These are phyloP conservation scores for Halesus radiatus DNA, from an alignment of 1,140 invertebrate species.

Conservation along the genomic window DNA sequence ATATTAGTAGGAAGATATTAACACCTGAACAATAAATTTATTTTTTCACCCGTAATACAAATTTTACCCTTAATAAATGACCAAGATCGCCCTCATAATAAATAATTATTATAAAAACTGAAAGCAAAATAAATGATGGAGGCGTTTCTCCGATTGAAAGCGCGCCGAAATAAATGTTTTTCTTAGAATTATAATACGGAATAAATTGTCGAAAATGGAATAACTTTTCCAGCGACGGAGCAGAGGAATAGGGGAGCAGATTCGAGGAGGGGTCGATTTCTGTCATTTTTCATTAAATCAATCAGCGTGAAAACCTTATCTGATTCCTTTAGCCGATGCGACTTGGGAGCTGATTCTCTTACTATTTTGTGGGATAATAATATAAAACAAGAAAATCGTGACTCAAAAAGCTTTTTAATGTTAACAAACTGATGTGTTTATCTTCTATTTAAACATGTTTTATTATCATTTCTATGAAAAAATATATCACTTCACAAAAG, in stretches of 20 bases:
- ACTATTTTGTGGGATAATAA: too few relatives aligned
- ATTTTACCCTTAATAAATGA: too few relatives aligned
- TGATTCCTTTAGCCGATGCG: conserved; percentile 49
- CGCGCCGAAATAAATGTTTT: conserved; percentile 47
- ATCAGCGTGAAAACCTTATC: conserved; percentile 56
- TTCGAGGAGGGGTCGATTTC: conserved; percentile 45
- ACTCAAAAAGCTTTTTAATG: too few relatives aligned
- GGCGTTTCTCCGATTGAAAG: conserved; percentile 38
- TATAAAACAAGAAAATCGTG: too few relatives aligned
- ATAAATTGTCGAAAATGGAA: conserved; percentile 45
- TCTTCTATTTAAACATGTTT: too few relatives aligned
- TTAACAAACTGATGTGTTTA: too few relatives aligned
- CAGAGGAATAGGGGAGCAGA: background rate
- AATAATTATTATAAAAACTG: background rate
- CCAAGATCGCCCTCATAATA: background rate
- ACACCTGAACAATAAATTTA: too few relatives aligned
- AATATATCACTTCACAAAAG: too few relatives aligned
- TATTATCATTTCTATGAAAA: too few relatives aligned
- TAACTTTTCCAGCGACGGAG: conserved; percentile 36
- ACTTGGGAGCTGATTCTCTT: too few relatives aligned
- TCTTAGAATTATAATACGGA: conserved; percentile 48
- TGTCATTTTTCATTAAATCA: conserved; percentile 58
- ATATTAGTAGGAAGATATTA: too few relatives aligned
- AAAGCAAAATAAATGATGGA: conserved; percentile 39
- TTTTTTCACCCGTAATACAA: too few relatives aligned